Conservation (phyloP, 1,140 invertebrate species). For the Charaxes varanes region DNA sequence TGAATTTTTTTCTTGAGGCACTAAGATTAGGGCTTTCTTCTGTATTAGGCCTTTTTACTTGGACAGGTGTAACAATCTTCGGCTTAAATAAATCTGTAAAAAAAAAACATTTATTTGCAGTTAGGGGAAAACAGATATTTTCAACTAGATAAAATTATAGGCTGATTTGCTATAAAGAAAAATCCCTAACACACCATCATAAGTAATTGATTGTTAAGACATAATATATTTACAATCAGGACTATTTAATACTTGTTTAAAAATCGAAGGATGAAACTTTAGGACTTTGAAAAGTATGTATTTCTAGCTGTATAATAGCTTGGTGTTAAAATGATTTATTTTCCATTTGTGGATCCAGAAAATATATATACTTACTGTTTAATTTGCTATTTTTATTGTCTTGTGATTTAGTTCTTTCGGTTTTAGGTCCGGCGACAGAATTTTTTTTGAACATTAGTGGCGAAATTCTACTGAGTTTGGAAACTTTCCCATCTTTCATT, state of each 20-base stretch:
- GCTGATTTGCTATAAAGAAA: no score
- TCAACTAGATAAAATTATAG: no score
- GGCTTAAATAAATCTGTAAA: conserved; percentile 49
- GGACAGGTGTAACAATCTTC: conserved; percentile 36
- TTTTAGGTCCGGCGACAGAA: conserved; percentile 21
- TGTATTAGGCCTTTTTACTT: conserved; percentile 18
- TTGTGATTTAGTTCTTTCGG: conserved; percentile 28
- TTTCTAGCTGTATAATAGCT: no score
- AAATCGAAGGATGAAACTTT: no score
- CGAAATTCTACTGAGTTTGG: conserved; percentile 36
- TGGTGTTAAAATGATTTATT: neutral
- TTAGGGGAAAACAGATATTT: no score
- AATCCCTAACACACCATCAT: no score
- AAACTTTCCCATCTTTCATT: conserved; percentile 32
- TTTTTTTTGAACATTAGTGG: conserved; percentile 51
- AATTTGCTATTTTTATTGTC: conserved; percentile 39
- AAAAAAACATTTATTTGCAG: no score
- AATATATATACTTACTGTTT: conserved; percentile 35
- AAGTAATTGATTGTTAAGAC: no score
- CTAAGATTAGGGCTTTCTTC: conserved; percentile 44
- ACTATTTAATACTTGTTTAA: no score
- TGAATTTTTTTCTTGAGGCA: conserved; percentile 44
- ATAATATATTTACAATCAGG: no score
- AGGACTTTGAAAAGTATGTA: no score
- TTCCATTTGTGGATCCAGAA: neutral